Percentiles rank a stretch among this genome's conserved stretches.
These are phyloP conservation scores for Nomada fabriciana DNA, from an alignment of 2,888 invertebrate genomes.

Conservation along the genomic window DNA sequence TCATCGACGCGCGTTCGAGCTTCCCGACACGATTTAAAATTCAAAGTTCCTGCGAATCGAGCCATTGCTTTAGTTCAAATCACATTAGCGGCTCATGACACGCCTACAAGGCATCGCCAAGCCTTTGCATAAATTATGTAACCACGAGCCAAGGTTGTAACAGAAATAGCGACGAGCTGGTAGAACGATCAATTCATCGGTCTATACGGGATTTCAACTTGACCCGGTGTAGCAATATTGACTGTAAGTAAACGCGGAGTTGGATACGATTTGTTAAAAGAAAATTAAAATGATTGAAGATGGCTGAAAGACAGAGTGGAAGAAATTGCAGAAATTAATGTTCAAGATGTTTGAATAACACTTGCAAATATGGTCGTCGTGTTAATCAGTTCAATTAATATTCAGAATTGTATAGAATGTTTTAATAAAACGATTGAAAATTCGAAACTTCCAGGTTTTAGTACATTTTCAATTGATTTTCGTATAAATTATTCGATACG, in stretches of 20 bases:
- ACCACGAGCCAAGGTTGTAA: slow-evolving; percentile 46
- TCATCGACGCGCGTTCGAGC: background rate
- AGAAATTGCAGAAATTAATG: no score
- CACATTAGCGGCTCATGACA: slow-evolving; percentile 1
- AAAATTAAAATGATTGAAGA: slow-evolving; percentile 5
- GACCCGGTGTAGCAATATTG: slow-evolving; percentile 30
- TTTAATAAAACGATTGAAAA: no score
- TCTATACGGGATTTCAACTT: slow-evolving; percentile 23
- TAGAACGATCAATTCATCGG: slow-evolving; percentile 38
- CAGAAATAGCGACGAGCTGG: slow-evolving; percentile 13
- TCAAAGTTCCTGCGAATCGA: background rate
- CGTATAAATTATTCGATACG: no score
- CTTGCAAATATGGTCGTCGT: no score
- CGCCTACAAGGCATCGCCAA: background rate
- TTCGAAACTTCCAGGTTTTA: no score
- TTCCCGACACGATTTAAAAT: background rate
- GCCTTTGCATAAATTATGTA: slow-evolving; percentile 57
- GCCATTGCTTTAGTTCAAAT: background rate
- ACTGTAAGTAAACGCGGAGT: background rate
- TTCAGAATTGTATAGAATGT: no score
- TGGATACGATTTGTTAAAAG: background rate
- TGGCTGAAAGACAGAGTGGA: no score
- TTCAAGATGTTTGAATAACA: no score
- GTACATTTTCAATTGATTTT: no score
- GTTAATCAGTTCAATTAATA: no score